A percentile compares a stretch with the other conserved stretches of the same genome.
These are phyloP conservation scores for Takifugu ocellatus DNA, from an alignment of 2,797 vertebrate species.

Conservation along the genomic window DNA sequence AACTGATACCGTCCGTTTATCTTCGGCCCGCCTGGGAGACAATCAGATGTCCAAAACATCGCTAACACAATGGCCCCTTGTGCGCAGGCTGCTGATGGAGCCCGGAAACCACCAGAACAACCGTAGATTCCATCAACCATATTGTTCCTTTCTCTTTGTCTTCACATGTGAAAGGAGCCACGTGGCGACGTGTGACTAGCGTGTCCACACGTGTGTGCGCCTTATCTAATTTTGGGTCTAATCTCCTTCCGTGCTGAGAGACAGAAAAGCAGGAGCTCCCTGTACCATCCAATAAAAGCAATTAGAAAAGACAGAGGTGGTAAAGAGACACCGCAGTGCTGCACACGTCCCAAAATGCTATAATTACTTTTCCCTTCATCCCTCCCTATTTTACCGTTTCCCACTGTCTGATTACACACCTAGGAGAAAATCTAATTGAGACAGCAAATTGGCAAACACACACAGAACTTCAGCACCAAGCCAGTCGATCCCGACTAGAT, in stretches of 20 bases:
- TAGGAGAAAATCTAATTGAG: conserved; percentile 75
- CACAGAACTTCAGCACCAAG: conserved; percentile 58
- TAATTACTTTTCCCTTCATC: conserved; percentile 71
- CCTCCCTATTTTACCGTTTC: conserved; percentile 41
- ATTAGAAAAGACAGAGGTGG: conserved; percentile 64
- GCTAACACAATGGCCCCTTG: conserved; percentile 12
- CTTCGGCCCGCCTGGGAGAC: conserved; percentile 9
- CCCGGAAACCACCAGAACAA: conserved; percentile 21
- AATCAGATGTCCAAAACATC: conserved; percentile 16
- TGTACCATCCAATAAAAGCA: conserved; percentile 57
- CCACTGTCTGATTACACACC: conserved; percentile 70
- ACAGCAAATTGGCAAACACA: conserved; percentile 73
- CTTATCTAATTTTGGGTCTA: conserved; percentile 36
- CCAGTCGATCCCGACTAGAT: conserved; percentile 60
- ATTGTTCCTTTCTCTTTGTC: conserved; percentile 27
- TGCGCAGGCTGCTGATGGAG: conserved; percentile 13
- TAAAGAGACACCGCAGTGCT: conserved; percentile 42
- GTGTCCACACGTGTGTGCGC: conserved; percentile 16
- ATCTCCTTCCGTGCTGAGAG: conserved; percentile 37
- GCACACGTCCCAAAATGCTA: conserved; percentile 56
- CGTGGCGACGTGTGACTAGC: not conserved
- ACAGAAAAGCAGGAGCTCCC: conserved; percentile 40
- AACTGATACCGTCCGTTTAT: conserved; percentile 14
- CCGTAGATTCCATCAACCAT: conserved; percentile 44
- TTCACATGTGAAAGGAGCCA: conserved; percentile 2